Percentiles rank a stretch among this genome's conserved stretches.
Conservation (phyloP, 2,888 invertebrate species). For the Drosophila nr. medialis region DNA sequence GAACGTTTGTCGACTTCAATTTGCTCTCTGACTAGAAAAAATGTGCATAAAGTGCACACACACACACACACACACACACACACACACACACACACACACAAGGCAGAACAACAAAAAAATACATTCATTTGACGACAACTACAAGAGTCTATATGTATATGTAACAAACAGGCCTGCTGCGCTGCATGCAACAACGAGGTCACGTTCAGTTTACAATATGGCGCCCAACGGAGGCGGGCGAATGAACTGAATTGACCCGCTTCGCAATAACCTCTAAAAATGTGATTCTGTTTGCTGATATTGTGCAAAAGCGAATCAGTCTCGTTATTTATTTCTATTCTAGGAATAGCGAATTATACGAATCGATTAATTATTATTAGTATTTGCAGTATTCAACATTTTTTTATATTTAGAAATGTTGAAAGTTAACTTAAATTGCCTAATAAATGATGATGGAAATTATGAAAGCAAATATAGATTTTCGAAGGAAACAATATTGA, state of each 20-base stretch:
- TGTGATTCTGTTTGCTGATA: constrained; percentile 35
- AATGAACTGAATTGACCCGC: constrained; percentile 85
- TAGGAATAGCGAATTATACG: background rate
- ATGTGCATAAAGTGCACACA: constrained; percentile 58
- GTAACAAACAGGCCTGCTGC: constrained; percentile 48
- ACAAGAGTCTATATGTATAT: constrained; percentile 20
- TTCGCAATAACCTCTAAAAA: constrained; percentile 83
- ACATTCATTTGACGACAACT: constrained; percentile 4
- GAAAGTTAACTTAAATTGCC: background rate
- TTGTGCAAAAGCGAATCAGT: constrained; percentile 11
- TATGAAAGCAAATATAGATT: background rate
- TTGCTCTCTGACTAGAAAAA: constrained; percentile 60
- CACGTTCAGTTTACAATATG: constrained; percentile 77
- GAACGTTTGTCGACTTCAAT: constrained; percentile 83
- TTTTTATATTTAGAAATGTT: too few relatives aligned
- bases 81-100: constrained; percentile 16
- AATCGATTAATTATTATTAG: background rate
- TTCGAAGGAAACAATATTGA: background rate
- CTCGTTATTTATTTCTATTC: background rate
- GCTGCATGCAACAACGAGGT: constrained; percentile 76
- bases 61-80: constrained; percentile 21
- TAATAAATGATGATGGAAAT: background rate
- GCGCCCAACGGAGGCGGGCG: constrained; percentile 74
- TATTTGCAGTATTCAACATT: too few relatives aligned
- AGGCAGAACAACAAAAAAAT: background rate